Conservation (phyloP, 2,888 invertebrate species). For the Cataglyphis altisquamis region DNA sequence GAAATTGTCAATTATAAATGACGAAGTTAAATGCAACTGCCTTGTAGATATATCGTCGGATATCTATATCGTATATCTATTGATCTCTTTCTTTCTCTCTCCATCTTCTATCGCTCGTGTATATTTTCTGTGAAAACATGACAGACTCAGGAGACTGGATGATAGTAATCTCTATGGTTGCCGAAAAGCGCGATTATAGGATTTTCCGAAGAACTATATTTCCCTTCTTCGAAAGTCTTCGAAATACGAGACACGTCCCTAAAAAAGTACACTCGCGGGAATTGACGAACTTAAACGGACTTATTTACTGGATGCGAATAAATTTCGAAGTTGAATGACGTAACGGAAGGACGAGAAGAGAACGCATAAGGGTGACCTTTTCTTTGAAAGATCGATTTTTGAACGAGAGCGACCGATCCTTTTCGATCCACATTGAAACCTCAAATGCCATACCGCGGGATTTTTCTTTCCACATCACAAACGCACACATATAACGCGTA, state of each 20-base stretch:
- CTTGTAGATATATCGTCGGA: not conserved
- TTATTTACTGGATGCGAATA: conserved; percentile 67
- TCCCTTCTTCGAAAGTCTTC: conserved; percentile 16
- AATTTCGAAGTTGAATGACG: conserved; percentile 59
- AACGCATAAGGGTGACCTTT: conserved; percentile 18
- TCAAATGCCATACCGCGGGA: conserved; percentile 44
- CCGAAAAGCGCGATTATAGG: conserved; percentile 22
- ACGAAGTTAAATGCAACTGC: not conserved
- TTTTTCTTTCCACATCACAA: not conserved
- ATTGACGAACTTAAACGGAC: conserved; percentile 39
- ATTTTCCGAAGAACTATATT: not conserved
- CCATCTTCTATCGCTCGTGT: not conserved
- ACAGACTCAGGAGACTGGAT: not conserved
- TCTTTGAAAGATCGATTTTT: conserved; percentile 37
- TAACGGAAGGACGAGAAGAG: conserved; percentile 11
- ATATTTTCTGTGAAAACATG: conserved; percentile 24
- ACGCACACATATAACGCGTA: not conserved
- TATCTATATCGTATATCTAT: not conserved
- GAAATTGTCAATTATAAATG: not conserved
- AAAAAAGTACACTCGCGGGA: conserved; percentile 43
- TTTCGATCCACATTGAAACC: conserved; percentile 61
- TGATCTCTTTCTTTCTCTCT: not conserved
- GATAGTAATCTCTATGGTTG: conserved; percentile 4
- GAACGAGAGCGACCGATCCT: conserved; percentile 62
- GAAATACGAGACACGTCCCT: conserved; percentile 32